These are phyloP conservation scores for Micrastur ruficollis DNA, from an alignment of 2,797 vertebrate genomes.

Conservation along the genomic window DNA sequence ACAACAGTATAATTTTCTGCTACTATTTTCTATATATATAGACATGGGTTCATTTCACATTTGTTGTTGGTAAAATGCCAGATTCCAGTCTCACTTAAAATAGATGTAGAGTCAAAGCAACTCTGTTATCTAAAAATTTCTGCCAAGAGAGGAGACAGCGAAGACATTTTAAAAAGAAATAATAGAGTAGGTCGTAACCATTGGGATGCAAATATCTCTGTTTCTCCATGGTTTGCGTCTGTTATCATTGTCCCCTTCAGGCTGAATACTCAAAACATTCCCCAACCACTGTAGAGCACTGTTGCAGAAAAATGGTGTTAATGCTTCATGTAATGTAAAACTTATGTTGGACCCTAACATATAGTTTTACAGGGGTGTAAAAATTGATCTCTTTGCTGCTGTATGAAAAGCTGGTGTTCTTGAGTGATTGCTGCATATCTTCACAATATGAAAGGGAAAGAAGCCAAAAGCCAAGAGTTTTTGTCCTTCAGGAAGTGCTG, in stretches of 20 bases:
- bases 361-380: not conserved
- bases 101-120: not conserved
- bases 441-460: not conserved
- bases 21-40: not conserved
- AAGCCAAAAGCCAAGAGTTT: not conserved
- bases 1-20: not conserved
- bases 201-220: not conserved
- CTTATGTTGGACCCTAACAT: not conserved
- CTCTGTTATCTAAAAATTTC: not conserved
- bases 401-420: not conserved
- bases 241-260: not conserved
- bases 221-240: not conserved
- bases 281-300: not conserved
- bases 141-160: not conserved
- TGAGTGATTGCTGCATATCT: not conserved
- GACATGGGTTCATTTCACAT: not conserved
- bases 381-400: not conserved
- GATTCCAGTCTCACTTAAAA: not conserved
- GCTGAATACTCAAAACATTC: not conserved
- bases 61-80: not conserved
- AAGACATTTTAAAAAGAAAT: not conserved
- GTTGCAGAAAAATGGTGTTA: not conserved
- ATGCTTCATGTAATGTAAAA: not conserved
- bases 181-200: not conserved
- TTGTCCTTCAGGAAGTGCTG: not conserved